Evolutionary conservation across 2,888 invertebrate species (phyloP).

Genomic region (Chloroclystis v-ata): DNA sequence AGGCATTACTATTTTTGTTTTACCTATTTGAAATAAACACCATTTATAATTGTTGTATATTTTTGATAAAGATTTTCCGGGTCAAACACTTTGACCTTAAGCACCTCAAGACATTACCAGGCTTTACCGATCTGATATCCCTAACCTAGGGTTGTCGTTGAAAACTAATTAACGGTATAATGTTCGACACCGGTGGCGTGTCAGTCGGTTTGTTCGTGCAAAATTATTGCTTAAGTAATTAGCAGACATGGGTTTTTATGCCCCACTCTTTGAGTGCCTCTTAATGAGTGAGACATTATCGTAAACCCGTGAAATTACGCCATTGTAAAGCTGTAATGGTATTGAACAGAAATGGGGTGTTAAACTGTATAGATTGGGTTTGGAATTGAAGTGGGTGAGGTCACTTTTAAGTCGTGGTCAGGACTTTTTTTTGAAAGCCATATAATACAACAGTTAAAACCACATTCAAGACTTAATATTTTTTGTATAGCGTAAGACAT

Average conservation of each 20-base stretch:
- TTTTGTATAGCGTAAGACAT: no score
- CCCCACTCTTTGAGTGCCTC: conserved; percentile 35
- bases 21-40: no score
- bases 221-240: conserved; percentile 39
- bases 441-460: no score
- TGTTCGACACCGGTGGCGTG: conserved; percentile 33
- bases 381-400: background rate
- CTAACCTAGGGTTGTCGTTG: conserved; percentile 18
- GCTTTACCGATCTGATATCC: no score
- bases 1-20: no score
- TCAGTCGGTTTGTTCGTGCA: conserved; percentile 25
- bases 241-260: conserved; percentile 43
- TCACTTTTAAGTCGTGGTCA: no score
- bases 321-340: conserved; percentile 17
- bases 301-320: conserved; percentile 20
- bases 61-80: no score
- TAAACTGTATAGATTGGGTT: conserved; percentile 1
- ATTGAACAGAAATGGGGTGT: conserved; percentile 16
- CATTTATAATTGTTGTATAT: no score
- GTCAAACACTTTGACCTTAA: background rate
- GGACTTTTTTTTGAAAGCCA: no score
- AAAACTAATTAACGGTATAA: conserved; percentile 32
- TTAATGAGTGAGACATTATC: conserved; percentile 30
- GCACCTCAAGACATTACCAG: background rate
- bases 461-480: no score